Evolutionary conservation across 2,888 invertebrate genomes (phyloP).

Genomic region (Oscheius myriophilus): DNA sequence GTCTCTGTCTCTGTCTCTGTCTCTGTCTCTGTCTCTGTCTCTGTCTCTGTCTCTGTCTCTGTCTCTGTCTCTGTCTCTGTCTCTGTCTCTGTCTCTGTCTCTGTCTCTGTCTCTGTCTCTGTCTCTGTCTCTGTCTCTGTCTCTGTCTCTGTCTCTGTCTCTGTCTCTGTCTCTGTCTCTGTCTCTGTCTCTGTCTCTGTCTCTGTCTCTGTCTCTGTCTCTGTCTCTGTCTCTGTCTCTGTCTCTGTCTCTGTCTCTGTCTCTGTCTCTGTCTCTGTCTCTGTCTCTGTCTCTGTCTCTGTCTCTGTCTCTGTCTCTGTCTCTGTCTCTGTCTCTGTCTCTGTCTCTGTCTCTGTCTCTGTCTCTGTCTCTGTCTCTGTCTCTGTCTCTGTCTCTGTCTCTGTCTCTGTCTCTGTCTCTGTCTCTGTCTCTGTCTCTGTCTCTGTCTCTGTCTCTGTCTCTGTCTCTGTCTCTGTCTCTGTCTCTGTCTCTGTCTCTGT

Average conservation of each 20-base stretch:
- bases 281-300: neutral
- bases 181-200: neutral
- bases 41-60: neutral
- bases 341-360: neutral
- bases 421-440: neutral
- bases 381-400: neutral
- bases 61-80: neutral
- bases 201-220: neutral
- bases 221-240: neutral
- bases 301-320: constrained; percentile 2
- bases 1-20: neutral
- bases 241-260: neutral
- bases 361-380: neutral
- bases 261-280: neutral
- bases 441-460: neutral
- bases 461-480: constrained; percentile 1
- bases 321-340: neutral
- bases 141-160: constrained; percentile 5
- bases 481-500: neutral
- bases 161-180: neutral
- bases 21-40: neutral
- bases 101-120: neutral
- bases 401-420: neutral
- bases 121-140: neutral
- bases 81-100: neutral